Conservation (phyloP, 2,888 invertebrate genomes). For the Cephonodes hylas region DNA sequence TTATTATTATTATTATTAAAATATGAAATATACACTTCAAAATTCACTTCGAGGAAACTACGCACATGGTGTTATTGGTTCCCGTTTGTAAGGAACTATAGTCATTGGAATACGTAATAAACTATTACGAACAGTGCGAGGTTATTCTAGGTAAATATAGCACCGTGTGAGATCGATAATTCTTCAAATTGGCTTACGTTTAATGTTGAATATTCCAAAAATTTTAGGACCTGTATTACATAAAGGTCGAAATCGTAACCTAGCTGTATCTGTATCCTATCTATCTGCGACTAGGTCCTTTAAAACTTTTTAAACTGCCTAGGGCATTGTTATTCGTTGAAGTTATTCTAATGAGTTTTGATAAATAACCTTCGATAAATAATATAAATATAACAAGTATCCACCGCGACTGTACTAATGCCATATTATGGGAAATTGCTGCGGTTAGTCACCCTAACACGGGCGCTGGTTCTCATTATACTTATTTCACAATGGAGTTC, state of each 20-base stretch:
- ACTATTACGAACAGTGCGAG: not conserved
- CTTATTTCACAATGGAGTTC: not conserved
- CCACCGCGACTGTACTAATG: not conserved
- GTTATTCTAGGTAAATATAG: not conserved
- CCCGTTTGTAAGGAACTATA: not conserved
- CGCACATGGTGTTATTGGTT: not conserved
- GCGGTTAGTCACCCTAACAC: conserved; percentile 3
- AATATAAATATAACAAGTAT: not conserved
- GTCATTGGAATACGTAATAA: not conserved
- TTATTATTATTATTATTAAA: too few relatives aligned
- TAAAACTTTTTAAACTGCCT: too few relatives aligned
- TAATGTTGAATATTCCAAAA: too few relatives aligned
- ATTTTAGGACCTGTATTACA: not conserved
- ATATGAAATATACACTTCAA: too few relatives aligned
- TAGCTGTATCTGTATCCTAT: too few relatives aligned
- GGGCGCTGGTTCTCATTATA: not conserved
- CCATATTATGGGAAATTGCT: conserved; percentile 1
- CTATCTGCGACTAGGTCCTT: too few relatives aligned
- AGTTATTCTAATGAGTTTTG: too few relatives aligned
- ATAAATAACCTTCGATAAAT: too few relatives aligned
- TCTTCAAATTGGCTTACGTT: not conserved
- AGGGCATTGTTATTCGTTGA: too few relatives aligned
- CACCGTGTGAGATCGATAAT: not conserved
- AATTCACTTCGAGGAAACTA: too few relatives aligned
- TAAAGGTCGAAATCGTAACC: too few relatives aligned